phyloP scores from a whole-genome alignment of 2,113 vertebrate species.

The Anhinga rufa region DNA sequence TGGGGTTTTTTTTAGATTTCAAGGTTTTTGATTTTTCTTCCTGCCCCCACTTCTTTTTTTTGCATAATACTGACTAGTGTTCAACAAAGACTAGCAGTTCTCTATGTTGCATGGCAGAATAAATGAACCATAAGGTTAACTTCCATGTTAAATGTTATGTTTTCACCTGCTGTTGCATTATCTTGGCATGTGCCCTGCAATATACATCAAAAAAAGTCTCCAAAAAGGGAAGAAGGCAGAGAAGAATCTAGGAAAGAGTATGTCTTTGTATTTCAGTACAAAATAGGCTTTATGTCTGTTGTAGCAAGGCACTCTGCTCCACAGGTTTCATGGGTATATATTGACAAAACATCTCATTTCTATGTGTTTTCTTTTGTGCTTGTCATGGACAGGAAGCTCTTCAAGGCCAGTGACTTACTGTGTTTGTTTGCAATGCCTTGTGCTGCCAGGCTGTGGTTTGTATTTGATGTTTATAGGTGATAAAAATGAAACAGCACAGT shows the following conservation, averaged over 20 bases:
- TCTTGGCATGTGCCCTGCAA: neutral
- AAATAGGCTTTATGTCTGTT: neutral
- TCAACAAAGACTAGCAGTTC: neutral
- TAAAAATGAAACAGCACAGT: neutral
- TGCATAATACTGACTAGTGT: neutral
- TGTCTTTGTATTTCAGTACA: neutral
- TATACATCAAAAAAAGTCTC: neutral
- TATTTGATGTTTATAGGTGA: neutral
- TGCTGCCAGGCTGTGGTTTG: neutral
- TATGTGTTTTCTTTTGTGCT: neutral
- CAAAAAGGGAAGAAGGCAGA: neutral
- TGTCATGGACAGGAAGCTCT: neutral
- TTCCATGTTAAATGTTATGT: neutral
- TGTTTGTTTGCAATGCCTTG: fast-evolving
- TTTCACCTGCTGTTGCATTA: neutral
- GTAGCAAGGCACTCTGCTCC: neutral
- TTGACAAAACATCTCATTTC: neutral
- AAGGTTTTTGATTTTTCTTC: neutral
- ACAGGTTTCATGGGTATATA: neutral
- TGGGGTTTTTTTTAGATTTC: neutral
- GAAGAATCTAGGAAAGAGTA: neutral
- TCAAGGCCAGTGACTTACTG: neutral
- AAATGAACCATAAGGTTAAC: neutral
- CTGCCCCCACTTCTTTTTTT: neutral
- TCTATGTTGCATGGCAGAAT: neutral